Percentiles rank a stretch among this genome's conserved stretches.
These are phyloP conservation scores for Phodopus roborovskii DNA, from an alignment of 2,113 vertebrate species.

Conservation along the genomic window DNA sequence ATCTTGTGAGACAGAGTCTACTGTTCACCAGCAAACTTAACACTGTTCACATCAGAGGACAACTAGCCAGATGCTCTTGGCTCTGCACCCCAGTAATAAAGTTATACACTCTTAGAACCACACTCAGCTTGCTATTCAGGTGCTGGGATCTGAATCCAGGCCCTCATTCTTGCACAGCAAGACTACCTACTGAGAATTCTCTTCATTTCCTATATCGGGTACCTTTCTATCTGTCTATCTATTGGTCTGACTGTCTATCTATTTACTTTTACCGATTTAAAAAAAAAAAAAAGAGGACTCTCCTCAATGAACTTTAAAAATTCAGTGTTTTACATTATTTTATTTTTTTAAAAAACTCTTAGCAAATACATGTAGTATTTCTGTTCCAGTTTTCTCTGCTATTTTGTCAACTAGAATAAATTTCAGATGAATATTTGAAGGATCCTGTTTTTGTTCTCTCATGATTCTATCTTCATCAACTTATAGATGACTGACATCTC, in stretches of 20 bases:
- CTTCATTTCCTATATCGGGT: neutral
- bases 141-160: neutral
- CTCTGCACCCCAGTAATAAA: neutral
- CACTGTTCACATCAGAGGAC: neutral
- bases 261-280: neutral
- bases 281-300: too few species aligned
- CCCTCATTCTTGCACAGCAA: too few species aligned
- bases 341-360: neutral
- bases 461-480: constrained; percentile 34
- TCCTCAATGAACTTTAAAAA: neutral
- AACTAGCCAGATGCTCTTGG: neutral
- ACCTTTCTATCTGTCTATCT: neutral
- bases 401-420: neutral
- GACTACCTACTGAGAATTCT: neutral
- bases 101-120: too few species aligned
- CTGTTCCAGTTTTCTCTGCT: neutral
- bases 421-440: neutral
- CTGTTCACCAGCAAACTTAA: too few species aligned
- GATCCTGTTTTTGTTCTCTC: neutral
- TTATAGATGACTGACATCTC: constrained; percentile 67
- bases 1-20: neutral
- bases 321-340: neutral
- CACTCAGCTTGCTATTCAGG: neutral
- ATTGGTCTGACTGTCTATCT: neutral
- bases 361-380: neutral